These are phyloP conservation scores for Neotoma lepida DNA, from an alignment of 2,113 vertebrate genomes.

Conservation along the genomic window DNA sequence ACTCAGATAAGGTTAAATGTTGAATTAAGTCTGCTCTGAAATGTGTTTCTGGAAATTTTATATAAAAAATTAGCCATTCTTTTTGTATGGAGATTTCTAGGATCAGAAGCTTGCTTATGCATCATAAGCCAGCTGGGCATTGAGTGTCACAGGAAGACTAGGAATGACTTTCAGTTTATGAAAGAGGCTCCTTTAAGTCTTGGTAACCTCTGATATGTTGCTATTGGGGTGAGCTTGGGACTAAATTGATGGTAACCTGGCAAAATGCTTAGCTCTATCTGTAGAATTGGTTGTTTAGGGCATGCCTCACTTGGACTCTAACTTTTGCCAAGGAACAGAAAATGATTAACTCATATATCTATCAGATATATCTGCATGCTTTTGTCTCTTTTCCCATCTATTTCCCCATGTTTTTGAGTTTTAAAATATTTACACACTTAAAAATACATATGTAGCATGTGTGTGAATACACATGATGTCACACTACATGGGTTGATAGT, in stretches of 20 bases:
- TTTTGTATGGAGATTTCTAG: constrained; percentile 1
- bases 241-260: constrained; percentile 16
- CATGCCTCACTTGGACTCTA: not conserved
- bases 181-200: not conserved
- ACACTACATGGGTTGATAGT: no score
- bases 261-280: constrained; percentile 12
- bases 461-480: not conserved
- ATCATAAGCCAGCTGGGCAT: not conserved
- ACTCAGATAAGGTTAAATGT: not conserved
- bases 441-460: not conserved
- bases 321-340: constrained; percentile 4
- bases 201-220: not conserved
- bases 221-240: not conserved
- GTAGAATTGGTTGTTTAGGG: not conserved
- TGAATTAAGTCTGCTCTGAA: not conserved
- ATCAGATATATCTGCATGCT: not conserved
- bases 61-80: not conserved
- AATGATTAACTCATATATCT: not conserved
- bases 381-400: not conserved
- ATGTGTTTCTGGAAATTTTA: constrained; percentile 17
- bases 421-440: not conserved
- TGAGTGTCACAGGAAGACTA: not conserved
- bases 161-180: not conserved
- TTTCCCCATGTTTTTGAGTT: not conserved
- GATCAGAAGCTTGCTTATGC: not conserved